Evolutionary conservation across 2,888 invertebrate species (phyloP), one percentile per base, ranked within the genome.

Genomic region (Oasisia sp.): DNA sequence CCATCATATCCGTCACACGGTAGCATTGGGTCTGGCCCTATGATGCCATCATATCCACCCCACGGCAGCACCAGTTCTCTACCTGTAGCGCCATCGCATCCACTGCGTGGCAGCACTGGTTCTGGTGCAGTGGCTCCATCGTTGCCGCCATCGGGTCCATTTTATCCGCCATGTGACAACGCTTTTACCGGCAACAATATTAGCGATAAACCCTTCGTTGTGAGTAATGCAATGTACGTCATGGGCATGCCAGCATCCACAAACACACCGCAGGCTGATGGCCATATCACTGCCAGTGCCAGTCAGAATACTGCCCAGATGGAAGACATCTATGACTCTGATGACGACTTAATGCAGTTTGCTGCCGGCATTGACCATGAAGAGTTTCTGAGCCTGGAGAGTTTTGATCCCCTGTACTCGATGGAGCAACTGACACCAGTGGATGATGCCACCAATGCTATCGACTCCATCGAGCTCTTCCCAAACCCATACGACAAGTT

Each of bases 341-440:
- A 32, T 89, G 32, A 74, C 44, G 32, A 74, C 27, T 74, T 74
- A 74, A 74, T 74, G 74, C 74, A 74, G 74, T 74, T 74, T 74
- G 74, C 74, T 19, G 74, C 74, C 7, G n/a, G 27, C 74, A 27
- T 27, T 74, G 74, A 74, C 27, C 74, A 19, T 7, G 74, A 74
- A 27, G 74, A 74, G n/a, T 93, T 93, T 92, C 92, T 94, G 91
- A 94, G 93, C 89, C 92, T 94, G 19, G 94, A 93, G 58, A 93
- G 93, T 90, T 94, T 94, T 74, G 94, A 94, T 93, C 94, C 94
- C 19, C 92, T 94, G 8, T 94, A 92, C 91, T 56, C 91, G 0
- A 45, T 93, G 45, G 92, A 93, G 14, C 74, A 74, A 19, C 27
- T 74, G 74, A 38, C 32, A 14, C n/a, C 74, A 11, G 14, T 27